These are phyloP conservation scores for Cercopithecus mitis DNA, from an alignment of 2,797 vertebrate genomes.

Conservation along the genomic window DNA sequence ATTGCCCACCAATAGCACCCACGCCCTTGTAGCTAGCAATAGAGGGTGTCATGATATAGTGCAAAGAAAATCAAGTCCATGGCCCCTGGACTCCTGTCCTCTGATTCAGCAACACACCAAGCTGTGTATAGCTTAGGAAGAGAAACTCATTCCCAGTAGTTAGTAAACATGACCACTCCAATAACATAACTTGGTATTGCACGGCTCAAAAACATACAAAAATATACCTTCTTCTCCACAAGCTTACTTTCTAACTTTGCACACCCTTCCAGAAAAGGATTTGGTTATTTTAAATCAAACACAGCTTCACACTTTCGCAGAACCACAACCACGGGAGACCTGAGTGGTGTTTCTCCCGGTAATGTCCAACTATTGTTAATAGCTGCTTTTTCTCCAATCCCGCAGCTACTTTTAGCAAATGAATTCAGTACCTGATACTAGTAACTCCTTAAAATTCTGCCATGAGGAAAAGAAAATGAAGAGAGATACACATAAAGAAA, in stretches of 20 bases:
- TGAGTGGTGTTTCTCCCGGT: not conserved
- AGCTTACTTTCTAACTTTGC: not conserved
- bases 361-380: constrained; percentile 64
- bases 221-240: not conserved
- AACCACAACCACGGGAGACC: not conserved
- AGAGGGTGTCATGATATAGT: rapidly evolving
- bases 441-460: constrained; percentile 86
- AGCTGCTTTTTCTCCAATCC: constrained; percentile 75
- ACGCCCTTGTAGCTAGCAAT: not conserved
- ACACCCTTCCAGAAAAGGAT: not conserved
- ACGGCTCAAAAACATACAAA: not conserved
- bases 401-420: constrained; percentile 64
- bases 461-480: constrained; percentile 64
- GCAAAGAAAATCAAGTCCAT: not conserved
- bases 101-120: not conserved
- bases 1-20: not conserved
- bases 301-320: not conserved
- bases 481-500: not conserved
- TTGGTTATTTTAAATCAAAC: not conserved
- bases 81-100: not conserved
- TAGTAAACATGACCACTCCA: not conserved
- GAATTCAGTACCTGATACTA: constrained; percentile 78
- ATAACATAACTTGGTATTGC: not conserved
- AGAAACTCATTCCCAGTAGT: not conserved
- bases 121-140: not conserved